These are phyloP conservation scores for Eremobia ochroleuca DNA, from an alignment of 2,888 invertebrate species.

Conservation along the genomic window DNA sequence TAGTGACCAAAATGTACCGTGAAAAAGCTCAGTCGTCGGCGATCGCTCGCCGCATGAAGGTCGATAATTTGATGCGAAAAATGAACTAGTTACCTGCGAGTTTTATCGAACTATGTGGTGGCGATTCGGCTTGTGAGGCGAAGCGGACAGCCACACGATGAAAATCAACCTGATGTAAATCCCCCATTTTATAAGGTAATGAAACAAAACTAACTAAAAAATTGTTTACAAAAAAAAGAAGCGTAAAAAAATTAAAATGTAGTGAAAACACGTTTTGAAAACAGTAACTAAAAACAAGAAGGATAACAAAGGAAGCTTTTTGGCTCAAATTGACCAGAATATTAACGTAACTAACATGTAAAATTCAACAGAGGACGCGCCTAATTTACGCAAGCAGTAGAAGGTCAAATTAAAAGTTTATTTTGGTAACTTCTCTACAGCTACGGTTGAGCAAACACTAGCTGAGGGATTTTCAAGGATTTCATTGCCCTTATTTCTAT, in stretches of 20 bases:
- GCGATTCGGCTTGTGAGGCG: too few relatives aligned
- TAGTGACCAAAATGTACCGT: slow-evolving; percentile 67
- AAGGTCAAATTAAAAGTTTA: slow-evolving; percentile 53
- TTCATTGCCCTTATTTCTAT: slow-evolving; percentile 5
- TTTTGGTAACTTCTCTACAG: slow-evolving; percentile 19
- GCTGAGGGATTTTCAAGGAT: slow-evolving; percentile 12
- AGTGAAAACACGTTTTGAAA: slow-evolving; percentile 6
- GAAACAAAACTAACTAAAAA: background rate
- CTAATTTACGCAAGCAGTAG: slow-evolving; percentile 53
- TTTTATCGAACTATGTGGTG: background rate
- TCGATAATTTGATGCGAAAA: background rate
- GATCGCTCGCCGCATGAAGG: slow-evolving; percentile 14
- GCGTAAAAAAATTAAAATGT: background rate
- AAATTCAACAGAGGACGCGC: slow-evolving; percentile 43
- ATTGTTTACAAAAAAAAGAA: background rate
- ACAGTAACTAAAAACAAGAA: slow-evolving; percentile 20
- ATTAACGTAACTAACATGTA: slow-evolving; percentile 45
- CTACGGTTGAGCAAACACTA: slow-evolving; percentile 9
- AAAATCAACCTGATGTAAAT: background rate
- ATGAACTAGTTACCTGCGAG: background rate
- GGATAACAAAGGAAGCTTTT: slow-evolving; percentile 10
- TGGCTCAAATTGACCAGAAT: slow-evolving; percentile 37
- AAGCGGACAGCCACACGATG: background rate
- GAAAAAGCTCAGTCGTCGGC: slow-evolving; percentile 61
- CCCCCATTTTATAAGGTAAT: background rate